These are phyloP conservation scores for Bradysia coprophila DNA, from an alignment of 1,140 invertebrate genomes.

Conservation along the genomic window DNA sequence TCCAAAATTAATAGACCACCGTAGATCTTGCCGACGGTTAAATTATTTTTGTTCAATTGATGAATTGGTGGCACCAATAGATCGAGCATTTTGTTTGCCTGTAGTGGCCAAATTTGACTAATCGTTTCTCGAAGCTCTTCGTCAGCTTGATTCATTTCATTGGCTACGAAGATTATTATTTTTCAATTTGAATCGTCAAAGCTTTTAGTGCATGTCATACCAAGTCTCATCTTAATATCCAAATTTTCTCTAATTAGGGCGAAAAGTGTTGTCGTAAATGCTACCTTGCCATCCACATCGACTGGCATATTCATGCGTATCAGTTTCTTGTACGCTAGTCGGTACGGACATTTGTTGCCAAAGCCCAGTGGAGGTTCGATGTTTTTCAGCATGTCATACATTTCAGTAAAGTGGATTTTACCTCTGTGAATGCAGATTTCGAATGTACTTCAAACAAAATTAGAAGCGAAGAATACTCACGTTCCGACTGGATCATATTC, in stretches of 20 bases:
- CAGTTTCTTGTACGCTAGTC: slow-evolving; percentile 95
- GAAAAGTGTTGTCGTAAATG: slow-evolving; percentile 98
- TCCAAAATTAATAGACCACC: slow-evolving; percentile 91
- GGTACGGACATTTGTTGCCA: slow-evolving; percentile 98
- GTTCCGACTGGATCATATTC: slow-evolving; percentile 99
- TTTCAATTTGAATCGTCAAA: slow-evolving; percentile 5
- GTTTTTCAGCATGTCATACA: slow-evolving; percentile 99
- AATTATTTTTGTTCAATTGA: slow-evolving; percentile 66
- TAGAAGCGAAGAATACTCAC: slow-evolving; percentile 37
- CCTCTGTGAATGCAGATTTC: slow-evolving; percentile 39
- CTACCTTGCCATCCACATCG: slow-evolving; percentile 86
- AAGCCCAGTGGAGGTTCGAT: slow-evolving; percentile 99
- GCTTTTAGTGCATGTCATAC: slow-evolving; percentile 30
- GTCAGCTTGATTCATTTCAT: slow-evolving; percentile 99
- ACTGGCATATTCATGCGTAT: slow-evolving; percentile 99
- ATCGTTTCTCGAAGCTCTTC: slow-evolving; percentile 92
- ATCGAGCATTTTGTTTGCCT: slow-evolving; percentile 93
- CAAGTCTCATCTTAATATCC: slow-evolving; percentile 93
- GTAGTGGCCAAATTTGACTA: slow-evolving; percentile 92
- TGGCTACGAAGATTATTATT: slow-evolving; percentile 39
- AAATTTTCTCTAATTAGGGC: slow-evolving; percentile 97
- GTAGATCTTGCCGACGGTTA: slow-evolving; percentile 98
- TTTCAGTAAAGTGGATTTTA: slow-evolving; percentile 94
- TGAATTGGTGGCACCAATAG: slow-evolving; percentile 82
- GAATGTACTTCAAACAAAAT: slow-evolving; percentile 2